Evolutionary conservation across 2,888 invertebrate species (phyloP), one percentile per base, ranked within the genome.

Genomic region (Drosophila barbarae): DNA sequence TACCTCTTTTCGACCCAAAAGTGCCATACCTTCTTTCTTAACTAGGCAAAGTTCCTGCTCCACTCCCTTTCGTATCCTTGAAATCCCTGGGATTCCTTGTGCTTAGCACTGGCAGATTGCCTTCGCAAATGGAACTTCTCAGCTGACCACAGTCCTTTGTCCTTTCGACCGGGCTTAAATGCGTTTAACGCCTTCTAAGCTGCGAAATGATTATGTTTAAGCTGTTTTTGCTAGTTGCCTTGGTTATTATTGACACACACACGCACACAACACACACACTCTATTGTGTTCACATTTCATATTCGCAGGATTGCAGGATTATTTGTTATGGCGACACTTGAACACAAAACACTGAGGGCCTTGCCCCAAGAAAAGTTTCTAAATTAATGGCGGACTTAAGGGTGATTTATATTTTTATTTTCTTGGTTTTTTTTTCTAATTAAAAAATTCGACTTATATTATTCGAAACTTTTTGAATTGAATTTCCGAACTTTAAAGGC

Each of bases 101-200:
- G 18, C n/a, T 47, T n/a, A 23, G 21, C 32, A 39, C 38, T 47
- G 12, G 26, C 30, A 30, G 56, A 32, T 56, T 36, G 55, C 56
- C 36, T 23, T 30, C 30, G 44, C 12, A n/a, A 26, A 41, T 13
- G 39, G 46, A 36, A 60, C 46, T 58, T 63, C 50, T 56, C 55
- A 64, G 51, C 64, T 80, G 74, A 77, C 75, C 81, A 54, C 44
- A 44, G 55, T 75, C 69, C 73, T 73, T 81, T 73, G 63, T 81
- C 67, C 65, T 61, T 56, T 75, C 73, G 81, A 46, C 49, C 47
- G 38, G 65, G 69, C 79, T 78, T 74, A 78, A 61, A 68, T 82
- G 76, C 74, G 68, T 65, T 84, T 72, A 80, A 84, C 72, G 85
- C 79, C 74, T 72, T 47, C 69, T 76, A 76, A 82, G 79, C 83